These are phyloP conservation scores for Pantala flavescens DNA, from an alignment of 1,140 invertebrate genomes.

Conservation along the genomic window DNA sequence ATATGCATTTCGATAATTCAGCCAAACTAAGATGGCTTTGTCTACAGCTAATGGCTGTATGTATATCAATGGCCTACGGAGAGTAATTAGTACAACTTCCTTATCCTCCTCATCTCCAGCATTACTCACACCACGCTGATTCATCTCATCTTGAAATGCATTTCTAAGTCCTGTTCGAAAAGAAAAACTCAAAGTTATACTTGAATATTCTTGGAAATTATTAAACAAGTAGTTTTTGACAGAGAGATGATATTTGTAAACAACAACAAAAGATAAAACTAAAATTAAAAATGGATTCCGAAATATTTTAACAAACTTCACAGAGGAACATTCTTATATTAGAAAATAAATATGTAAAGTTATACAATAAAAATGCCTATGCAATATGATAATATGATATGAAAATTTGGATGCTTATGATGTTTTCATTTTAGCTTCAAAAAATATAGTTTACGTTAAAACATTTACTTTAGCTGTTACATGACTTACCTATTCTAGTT, in stretches of 20 bases:
- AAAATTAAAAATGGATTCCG: background rate
- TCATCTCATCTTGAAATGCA: constrained; percentile 81
- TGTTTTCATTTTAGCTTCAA: too few species aligned
- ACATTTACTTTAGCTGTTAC: too few species aligned
- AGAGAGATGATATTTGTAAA: background rate
- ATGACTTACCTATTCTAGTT: constrained; percentile 62
- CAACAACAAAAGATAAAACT: background rate
- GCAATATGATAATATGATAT: too few species aligned
- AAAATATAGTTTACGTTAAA: too few species aligned
- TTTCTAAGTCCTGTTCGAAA: constrained; percentile 77
- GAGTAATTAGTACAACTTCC: constrained; percentile 84
- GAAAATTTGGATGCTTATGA: too few species aligned
- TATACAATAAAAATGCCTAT: too few species aligned
- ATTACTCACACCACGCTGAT: constrained; percentile 35
- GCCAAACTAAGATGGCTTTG: constrained; percentile 91
- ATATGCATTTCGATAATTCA: constrained; percentile 97
- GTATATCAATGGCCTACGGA: constrained; percentile 85
- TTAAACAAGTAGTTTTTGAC: too few species aligned
- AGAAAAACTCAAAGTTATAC: constrained; percentile 60
- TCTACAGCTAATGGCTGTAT: constrained; percentile 93
- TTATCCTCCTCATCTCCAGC: constrained; percentile 67
- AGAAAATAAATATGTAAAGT: too few species aligned
- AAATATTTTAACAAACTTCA: too few species aligned
- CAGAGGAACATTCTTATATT: too few species aligned
- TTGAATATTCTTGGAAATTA: too few species aligned